phyloP scores from a whole-genome alignment of 2,888 invertebrate genomes.

The Timema cristinae region DNA sequence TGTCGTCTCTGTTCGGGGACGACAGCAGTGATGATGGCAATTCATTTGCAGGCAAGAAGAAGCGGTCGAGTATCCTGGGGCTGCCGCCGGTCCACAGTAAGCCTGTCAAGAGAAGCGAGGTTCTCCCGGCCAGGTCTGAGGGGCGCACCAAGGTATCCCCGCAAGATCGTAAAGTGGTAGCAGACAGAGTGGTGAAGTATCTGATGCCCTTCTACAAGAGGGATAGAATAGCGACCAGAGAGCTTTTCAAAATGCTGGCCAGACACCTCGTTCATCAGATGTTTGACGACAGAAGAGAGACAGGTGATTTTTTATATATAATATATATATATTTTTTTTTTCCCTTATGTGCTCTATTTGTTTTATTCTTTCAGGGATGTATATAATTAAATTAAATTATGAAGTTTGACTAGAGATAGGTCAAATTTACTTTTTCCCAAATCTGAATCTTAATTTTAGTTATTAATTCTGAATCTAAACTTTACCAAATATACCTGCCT shows the following conservation, averaged over 20 bases:
- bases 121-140: background rate
- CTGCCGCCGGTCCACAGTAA: background rate
- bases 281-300: slow-evolving; percentile 51
- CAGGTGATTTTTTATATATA: too few species aligned
- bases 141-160: background rate
- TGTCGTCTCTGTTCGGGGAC: slow-evolving; percentile 52
- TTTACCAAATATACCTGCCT: too few species aligned
- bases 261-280: slow-evolving; percentile 66
- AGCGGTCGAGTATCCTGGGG: background rate
- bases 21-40: slow-evolving; percentile 31
- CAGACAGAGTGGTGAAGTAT: slow-evolving; percentile 63
- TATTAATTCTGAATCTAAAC: too few species aligned
- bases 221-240: slow-evolving; percentile 62
- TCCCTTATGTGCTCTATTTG: too few species aligned
- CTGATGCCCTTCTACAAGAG: slow-evolving; percentile 69
- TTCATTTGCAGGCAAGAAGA: background rate
- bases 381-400: too few species aligned
- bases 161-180: slow-evolving; percentile 48
- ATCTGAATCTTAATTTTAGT: too few species aligned
- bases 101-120: background rate
- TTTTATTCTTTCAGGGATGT: too few species aligned
- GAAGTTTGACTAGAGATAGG: too few species aligned
- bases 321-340: too few species aligned
- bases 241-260: slow-evolving; percentile 67
- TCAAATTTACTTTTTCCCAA: too few species aligned